Percentiles rank a stretch among this genome's conserved stretches.
Evolutionary conservation across 2,888 invertebrate genomes (phyloP).

Genomic region (Baccha elongata): DNA sequence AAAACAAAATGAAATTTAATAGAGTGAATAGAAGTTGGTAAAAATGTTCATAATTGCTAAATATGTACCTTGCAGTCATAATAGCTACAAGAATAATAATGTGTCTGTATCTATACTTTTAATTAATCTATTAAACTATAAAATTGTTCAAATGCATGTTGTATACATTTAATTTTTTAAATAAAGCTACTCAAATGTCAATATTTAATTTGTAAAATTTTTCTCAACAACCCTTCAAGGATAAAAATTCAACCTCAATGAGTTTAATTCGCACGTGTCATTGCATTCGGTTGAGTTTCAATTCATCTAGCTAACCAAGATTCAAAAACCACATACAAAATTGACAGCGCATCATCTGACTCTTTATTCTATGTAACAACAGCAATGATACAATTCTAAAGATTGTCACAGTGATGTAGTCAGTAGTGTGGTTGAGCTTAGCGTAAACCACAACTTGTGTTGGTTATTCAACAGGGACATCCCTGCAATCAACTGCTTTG

Average conservation of each 20-base stretch:
- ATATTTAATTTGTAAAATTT: slow-evolving; percentile 20
- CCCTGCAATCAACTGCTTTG: slow-evolving; percentile 19
- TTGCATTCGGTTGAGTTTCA: slow-evolving; percentile 30
- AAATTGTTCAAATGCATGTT: too few species aligned
- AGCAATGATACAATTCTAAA: slow-evolving; percentile 6
- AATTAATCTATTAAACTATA: too few species aligned
- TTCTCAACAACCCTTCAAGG: slow-evolving; percentile 12
- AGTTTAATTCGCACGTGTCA: slow-evolving; percentile 43
- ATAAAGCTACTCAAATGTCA: background rate
- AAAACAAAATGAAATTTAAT: too few species aligned
- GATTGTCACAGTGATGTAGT: background rate
- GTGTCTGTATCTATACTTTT: too few species aligned
- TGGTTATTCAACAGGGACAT: slow-evolving; percentile 43
- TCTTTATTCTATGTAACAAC: background rate
- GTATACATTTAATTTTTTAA: too few species aligned
- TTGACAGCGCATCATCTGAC: background rate
- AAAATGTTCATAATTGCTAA: too few species aligned
- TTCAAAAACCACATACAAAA: slow-evolving; percentile 30
- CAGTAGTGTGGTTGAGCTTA: slow-evolving; percentile 7
- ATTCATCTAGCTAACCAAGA: slow-evolving; percentile 2
- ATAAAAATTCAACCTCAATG: slow-evolving; percentile 4
- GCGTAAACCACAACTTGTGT: slow-evolving; percentile 32
- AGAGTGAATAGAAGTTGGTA: too few species aligned
- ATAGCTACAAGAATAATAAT: too few species aligned
- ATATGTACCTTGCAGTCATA: too few species aligned